Conservation (phyloP, 1,140 invertebrate genomes). For the Cyrtorhinus lividipennis region DNA sequence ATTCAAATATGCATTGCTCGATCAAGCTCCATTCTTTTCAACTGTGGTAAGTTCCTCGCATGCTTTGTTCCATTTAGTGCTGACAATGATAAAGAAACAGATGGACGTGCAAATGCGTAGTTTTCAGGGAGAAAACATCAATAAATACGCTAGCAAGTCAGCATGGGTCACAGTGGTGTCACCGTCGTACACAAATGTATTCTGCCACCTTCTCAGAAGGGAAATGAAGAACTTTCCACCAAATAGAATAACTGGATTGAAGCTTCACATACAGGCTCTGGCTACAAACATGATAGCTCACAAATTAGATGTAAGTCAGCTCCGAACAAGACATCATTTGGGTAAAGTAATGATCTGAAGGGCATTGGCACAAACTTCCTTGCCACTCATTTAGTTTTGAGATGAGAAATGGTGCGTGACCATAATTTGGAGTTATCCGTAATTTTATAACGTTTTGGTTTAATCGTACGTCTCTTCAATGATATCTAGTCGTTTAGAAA, state of each 20-base stretch:
- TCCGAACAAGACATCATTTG: too few relatives aligned
- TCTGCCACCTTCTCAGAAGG: neutral
- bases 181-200: neutral
- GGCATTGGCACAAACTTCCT: too few relatives aligned
- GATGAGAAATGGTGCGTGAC: too few relatives aligned
- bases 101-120: too few relatives aligned
- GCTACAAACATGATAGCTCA: neutral
- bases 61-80: too few relatives aligned
- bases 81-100: too few relatives aligned
- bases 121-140: neutral
- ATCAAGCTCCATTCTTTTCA: neutral
- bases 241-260: neutral
- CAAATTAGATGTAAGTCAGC: neutral
- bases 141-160: neutral
- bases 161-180: neutral
- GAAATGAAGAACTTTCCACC: neutral
- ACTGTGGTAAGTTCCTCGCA: neutral
- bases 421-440: too few relatives aligned
- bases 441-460: too few relatives aligned
- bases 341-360: too few relatives aligned
- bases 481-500: too few relatives aligned
- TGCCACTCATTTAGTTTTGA: too few relatives aligned
- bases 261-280: neutral
- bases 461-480: too few relatives aligned
- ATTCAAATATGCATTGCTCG: neutral